Evolutionary conservation across 1,140 invertebrate species (phyloP).

Genomic region (Spodoptera frugiperda): DNA sequence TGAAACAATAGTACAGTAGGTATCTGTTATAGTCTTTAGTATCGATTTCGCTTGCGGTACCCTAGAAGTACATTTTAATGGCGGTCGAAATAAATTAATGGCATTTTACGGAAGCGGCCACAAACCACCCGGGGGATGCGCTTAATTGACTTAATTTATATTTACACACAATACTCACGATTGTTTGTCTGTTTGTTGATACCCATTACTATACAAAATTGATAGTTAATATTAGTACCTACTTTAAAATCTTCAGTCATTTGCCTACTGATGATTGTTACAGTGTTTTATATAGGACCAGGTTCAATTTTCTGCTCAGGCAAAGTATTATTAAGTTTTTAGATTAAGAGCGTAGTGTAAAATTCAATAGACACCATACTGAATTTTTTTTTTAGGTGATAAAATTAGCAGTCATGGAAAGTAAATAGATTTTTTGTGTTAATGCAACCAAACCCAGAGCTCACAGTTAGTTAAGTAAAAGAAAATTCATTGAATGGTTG

Average conservation of each 20-base stretch:
- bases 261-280: too few species aligned
- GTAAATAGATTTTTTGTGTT: too few species aligned
- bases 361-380: too few species aligned
- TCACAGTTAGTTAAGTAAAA: not conserved
- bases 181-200: slow-evolving; percentile 6
- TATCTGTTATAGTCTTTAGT: not conserved
- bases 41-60: slow-evolving; percentile 2
- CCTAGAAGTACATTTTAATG: slow-evolving; percentile 29
- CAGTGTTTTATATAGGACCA: too few species aligned
- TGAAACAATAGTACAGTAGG: too few species aligned
- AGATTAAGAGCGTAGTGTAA: too few species aligned
- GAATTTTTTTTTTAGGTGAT: too few species aligned
- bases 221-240: too few species aligned
- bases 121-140: slow-evolving; percentile 18
- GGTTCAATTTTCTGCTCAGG: too few species aligned
- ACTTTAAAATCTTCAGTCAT: too few species aligned
- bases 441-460: not conserved
- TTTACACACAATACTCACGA: not conserved
- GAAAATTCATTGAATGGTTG: slow-evolving; percentile 9
- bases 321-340: too few species aligned
- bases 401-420: too few species aligned
- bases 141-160: slow-evolving; percentile 28
- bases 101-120: slow-evolving; percentile 21
- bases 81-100: slow-evolving; percentile 36
- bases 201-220: not conserved